Evolutionary conservation across 1,140 invertebrate genomes (phyloP).

Genomic region (Temnothorax longispinosus): DNA sequence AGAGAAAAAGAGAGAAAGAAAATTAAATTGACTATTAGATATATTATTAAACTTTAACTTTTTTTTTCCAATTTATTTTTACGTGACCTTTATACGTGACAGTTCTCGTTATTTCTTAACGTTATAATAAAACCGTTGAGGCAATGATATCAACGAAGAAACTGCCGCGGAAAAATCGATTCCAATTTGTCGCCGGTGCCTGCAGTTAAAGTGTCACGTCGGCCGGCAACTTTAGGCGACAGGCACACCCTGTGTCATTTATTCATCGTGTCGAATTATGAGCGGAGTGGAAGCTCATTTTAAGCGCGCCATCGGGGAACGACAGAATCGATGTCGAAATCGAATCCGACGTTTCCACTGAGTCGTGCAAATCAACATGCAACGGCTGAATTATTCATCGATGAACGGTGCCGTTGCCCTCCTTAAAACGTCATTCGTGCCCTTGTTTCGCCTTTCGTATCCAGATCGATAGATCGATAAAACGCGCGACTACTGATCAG

Average conservation of each 20-base stretch:
- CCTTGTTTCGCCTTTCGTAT: slow-evolving; percentile 45
- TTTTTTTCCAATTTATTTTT: not conserved
- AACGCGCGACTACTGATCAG: not conserved
- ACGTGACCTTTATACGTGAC: too few species aligned
- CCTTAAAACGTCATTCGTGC: slow-evolving; percentile 12
- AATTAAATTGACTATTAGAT: not conserved
- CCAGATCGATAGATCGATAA: slow-evolving; percentile 9
- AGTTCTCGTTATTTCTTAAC: not conserved
- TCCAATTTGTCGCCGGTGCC: not conserved
- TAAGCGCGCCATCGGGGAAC: slow-evolving; percentile 9
- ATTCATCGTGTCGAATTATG: slow-evolving; percentile 56
- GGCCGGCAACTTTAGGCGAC: slow-evolving; percentile 3
- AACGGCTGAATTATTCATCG: slow-evolving; percentile 77
- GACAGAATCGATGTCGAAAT: slow-evolving; percentile 64
- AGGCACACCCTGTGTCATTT: slow-evolving; percentile 48
- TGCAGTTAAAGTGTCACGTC: not conserved
- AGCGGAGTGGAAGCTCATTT: slow-evolving; percentile 36
- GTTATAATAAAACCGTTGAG: not conserved
- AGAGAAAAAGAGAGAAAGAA: not conserved
- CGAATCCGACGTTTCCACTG: slow-evolving; percentile 66
- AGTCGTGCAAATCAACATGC: slow-evolving; percentile 70
- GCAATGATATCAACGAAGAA: not conserved
- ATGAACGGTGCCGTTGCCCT: slow-evolving; percentile 16
- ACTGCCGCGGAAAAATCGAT: not conserved
- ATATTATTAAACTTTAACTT: not conserved